Base-by-base conservation (phyloP, 2,888 invertebrate species). In the Hirtodrosophila confusa region DNA sequence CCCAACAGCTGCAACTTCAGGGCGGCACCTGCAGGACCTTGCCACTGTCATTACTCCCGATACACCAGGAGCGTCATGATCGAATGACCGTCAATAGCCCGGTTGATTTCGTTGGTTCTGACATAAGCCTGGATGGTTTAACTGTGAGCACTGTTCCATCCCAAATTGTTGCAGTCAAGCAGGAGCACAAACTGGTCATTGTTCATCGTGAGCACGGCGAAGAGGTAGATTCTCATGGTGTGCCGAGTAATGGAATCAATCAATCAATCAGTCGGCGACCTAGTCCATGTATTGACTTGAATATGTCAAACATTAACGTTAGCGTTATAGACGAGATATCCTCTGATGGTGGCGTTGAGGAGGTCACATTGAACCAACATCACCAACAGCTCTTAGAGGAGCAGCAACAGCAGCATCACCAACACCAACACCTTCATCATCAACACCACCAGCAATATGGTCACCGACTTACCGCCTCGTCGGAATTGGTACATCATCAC, bases 291-390 rank as follows among this genome's bases (percentile, higher is more conserved):
- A 45, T 69, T 9, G 57, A 53, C 12, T 33, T 69, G n/a, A 63
- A 57, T 12, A 67, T 75, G 62, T 49, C 72, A 2, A 66, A 48
- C 8, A 68, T 61, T 2, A 70, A 49, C 44, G 70, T 69, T 4
- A 53, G 63, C 33, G 76, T 78, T 1, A 71, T 89, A 27, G 86
- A 90, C 44, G 86, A 86, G 0, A 40, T 90, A 10, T 89, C 90
- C 0, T 76, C 88, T 1, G 89, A 89, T 35, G 85, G 72, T 1
- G 76, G 48, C 10, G 57, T 73, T 10, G 79, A 86, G n/a, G 90
- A 90, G 47, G 88, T 88, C 11, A 88, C 89, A 8, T 65, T 90
- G 1, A 90, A 89, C 45, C 89, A 89, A 39, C 90, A 90, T 54
- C 80, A 85, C 51, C 88, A 88, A 41, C 86, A 88, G 48, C 57